These are phyloP conservation scores for Cantharis rustica DNA, from an alignment of 2,888 invertebrate species.

Conservation along the genomic window DNA sequence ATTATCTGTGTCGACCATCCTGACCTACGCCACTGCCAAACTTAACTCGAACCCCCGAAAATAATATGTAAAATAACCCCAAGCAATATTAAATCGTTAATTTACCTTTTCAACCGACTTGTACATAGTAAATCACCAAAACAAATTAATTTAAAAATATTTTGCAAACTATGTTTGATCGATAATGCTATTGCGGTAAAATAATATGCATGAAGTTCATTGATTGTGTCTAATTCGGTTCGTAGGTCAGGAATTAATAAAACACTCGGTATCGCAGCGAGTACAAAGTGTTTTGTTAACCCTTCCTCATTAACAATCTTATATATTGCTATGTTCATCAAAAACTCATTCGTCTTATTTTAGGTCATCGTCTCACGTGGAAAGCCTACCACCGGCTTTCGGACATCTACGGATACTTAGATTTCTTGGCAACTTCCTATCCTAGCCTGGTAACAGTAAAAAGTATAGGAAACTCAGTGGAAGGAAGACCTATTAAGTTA, in stretches of 20 bases:
- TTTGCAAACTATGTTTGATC: background rate
- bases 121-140: background rate
- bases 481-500: conserved; percentile 76
- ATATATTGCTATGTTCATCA: background rate
- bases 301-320: background rate
- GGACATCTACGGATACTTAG: conserved; percentile 73
- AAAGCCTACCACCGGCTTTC: conserved; percentile 73
- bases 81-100: background rate
- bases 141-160: background rate
- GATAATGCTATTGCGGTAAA: background rate
- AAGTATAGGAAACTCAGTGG: conserved; percentile 74
- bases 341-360: background rate
- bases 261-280: background rate
- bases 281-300: background rate
- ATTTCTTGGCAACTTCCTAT: conserved; percentile 71
- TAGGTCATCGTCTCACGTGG: conserved; percentile 73
- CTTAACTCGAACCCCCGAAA: background rate
- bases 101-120: background rate
- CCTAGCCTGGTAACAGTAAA: conserved; percentile 74
- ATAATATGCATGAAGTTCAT: background rate
- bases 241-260: background rate
- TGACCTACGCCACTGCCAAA: background rate
- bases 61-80: background rate
- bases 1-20: background rate
- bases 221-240: background rate